Percentiles rank a stretch among this genome's conserved stretches.
These are phyloP conservation scores for Euleptes europaea DNA, from an alignment of 2,113 vertebrate species.

Conservation along the genomic window DNA sequence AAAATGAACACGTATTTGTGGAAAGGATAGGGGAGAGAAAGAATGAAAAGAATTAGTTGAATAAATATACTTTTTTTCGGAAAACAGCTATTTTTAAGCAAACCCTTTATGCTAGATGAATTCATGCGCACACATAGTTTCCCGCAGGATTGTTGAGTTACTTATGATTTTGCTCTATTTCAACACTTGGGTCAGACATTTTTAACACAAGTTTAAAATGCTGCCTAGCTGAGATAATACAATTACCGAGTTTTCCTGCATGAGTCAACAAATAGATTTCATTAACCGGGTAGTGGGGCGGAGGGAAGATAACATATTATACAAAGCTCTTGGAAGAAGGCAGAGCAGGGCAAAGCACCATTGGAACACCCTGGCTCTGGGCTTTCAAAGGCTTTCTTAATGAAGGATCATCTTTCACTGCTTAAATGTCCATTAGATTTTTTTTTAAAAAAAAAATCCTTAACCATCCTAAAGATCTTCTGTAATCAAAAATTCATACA, in stretches of 20 bases:
- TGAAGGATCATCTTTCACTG: not conserved
- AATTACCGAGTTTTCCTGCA: slow-evolving; percentile 44
- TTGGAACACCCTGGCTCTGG: not conserved
- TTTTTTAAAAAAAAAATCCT: slow-evolving; percentile 15
- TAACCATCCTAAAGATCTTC: slow-evolving; percentile 21
- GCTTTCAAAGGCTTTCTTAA: slow-evolving; percentile 42
- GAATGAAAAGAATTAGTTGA: not conserved
- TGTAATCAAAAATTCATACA: slow-evolving; percentile 37
- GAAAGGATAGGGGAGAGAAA: not conserved
- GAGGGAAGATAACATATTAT: slow-evolving; percentile 4
- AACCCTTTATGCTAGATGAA: not conserved
- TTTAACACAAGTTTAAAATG: slow-evolving; percentile 33
- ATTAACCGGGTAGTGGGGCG: not conserved
- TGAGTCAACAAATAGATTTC: slow-evolving; percentile 58
- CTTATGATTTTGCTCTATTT: slow-evolving; percentile 26
- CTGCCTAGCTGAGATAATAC: slow-evolving; percentile 36
- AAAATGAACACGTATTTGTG: no score
- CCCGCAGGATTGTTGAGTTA: not conserved
- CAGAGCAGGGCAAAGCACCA: not conserved
- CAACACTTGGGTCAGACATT: slow-evolving; percentile 26
- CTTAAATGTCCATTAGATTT: slow-evolving; percentile 35
- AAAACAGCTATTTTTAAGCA: not conserved
- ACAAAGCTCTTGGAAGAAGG: not conserved
- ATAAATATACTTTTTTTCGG: not conserved
- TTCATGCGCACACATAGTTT: not conserved